These are phyloP conservation scores for Microcaecilia unicolor DNA, from an alignment of 2,797 vertebrate species.

Conservation along the genomic window DNA sequence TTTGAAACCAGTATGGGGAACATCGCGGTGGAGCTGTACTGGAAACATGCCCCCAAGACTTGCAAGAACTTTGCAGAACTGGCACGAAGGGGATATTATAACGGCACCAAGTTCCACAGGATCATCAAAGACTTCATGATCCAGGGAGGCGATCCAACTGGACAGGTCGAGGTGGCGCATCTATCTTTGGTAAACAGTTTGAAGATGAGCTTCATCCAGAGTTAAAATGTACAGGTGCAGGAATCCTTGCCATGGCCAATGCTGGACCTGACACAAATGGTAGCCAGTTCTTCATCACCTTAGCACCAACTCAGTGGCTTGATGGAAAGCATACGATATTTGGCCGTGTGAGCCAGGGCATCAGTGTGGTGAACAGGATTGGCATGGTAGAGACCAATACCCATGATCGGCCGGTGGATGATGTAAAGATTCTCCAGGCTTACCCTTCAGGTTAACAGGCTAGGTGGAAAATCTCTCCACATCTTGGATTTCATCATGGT, in stretches of 20 bases:
- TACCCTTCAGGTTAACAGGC: slow-evolving; percentile 40
- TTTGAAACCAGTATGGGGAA: slow-evolving; percentile 82
- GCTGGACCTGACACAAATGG: slow-evolving; percentile 87
- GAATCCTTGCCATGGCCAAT: slow-evolving; percentile 93
- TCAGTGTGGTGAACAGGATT: slow-evolving; percentile 76
- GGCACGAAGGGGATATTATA: slow-evolving; percentile 80
- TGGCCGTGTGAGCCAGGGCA: slow-evolving; percentile 81
- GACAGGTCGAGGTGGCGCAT: slow-evolving; percentile 80
- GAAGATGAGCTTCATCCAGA: slow-evolving; percentile 81
- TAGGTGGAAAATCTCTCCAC: too few species aligned
- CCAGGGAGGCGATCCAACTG: slow-evolving; percentile 83
- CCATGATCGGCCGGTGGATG: slow-evolving; percentile 81
- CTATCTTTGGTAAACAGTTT: slow-evolving; percentile 86
- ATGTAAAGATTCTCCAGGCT: slow-evolving; percentile 78
- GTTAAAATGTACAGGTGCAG: slow-evolving; percentile 85
- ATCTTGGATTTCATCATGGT: too few species aligned
- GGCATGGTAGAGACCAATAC: slow-evolving; percentile 88
- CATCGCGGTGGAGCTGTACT: slow-evolving; percentile 80
- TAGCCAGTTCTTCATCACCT: slow-evolving; percentile 87
- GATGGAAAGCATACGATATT: slow-evolving; percentile 92
- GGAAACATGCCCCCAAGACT: slow-evolving; percentile 83
- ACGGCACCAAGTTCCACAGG: slow-evolving; percentile 84
- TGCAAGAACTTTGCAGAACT: slow-evolving; percentile 91
- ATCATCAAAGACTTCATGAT: slow-evolving; percentile 95
- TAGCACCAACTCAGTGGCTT: slow-evolving; percentile 84